Conservation (phyloP, 2,797 vertebrate species). For the Sphaeramia orbicularis region DNA sequence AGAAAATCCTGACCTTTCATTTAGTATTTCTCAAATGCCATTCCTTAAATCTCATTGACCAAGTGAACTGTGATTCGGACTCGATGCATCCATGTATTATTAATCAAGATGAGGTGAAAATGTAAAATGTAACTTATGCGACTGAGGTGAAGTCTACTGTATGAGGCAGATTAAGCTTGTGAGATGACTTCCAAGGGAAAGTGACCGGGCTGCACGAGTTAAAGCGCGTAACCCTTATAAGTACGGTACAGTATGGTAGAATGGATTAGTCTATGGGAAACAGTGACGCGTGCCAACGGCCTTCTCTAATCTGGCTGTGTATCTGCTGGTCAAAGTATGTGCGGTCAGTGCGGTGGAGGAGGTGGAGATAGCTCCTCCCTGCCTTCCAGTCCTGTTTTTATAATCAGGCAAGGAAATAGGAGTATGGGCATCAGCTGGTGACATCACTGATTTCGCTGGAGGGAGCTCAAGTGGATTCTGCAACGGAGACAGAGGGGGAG, state of each 20-base stretch:
- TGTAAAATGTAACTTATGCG: too few relatives aligned
- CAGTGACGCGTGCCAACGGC: slow-evolving; percentile 68
- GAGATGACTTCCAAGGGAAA: slow-evolving; percentile 57
- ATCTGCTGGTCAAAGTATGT: slow-evolving; percentile 43
- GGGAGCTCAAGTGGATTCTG: slow-evolving; percentile 75
- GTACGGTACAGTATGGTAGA: slow-evolving; percentile 56
- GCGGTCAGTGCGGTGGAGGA: slow-evolving; percentile 32
- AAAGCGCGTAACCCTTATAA: slow-evolving; percentile 57
- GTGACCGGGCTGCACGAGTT: slow-evolving; percentile 61
- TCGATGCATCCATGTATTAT: slow-evolving; percentile 5
- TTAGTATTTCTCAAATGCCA: neutral
- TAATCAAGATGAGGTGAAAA: too few relatives aligned
- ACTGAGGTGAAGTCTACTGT: too few relatives aligned
- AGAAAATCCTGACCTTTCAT: neutral
- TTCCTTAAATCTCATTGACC: neutral
- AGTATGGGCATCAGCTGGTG: slow-evolving; percentile 82
- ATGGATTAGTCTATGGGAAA: slow-evolving; percentile 76
- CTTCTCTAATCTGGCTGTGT: slow-evolving; percentile 67
- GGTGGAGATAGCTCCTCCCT: slow-evolving; percentile 49
- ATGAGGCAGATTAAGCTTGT: slow-evolving; percentile 31
- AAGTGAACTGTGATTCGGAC: neutral
- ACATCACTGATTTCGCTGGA: slow-evolving; percentile 91
- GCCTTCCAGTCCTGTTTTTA: slow-evolving; percentile 58
- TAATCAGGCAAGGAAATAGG: slow-evolving; percentile 72
- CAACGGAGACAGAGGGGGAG: slow-evolving; percentile 44